A percentile compares a stretch with the other conserved stretches of the same genome.
These are phyloP conservation scores for Auanema freiburgensis DNA, from an alignment of 2,888 invertebrate species.

Conservation along the genomic window DNA sequence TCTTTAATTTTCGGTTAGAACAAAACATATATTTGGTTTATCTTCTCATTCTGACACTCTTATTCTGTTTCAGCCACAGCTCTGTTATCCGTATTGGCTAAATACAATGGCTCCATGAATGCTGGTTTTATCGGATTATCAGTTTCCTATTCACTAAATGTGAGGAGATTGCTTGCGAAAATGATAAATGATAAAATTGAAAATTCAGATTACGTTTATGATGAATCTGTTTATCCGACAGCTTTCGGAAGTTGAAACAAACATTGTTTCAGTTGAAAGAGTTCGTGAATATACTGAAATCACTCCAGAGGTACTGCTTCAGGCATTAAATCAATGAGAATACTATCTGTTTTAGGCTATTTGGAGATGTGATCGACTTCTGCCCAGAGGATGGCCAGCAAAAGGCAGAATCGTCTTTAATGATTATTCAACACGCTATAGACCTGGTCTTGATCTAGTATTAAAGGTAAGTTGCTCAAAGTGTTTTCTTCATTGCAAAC, in stretches of 20 bases:
- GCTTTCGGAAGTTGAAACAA: conserved; percentile 94
- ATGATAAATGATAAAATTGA: neutral
- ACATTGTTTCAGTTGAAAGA: conserved; percentile 93
- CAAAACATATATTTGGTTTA: no score
- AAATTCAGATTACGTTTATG: conserved; percentile 82
- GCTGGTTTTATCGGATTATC: conserved; percentile 70
- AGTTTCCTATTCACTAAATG: conserved; percentile 68
- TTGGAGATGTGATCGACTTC: conserved; percentile 27
- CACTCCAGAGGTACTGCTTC: conserved; percentile 39
- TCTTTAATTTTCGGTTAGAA: conserved; percentile 35
- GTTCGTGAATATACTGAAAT: conserved; percentile 58
- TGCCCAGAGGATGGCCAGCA: conserved; percentile 41
- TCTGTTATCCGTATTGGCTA: conserved; percentile 40
- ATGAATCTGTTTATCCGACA: conserved; percentile 93
- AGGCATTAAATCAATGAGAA: neutral
- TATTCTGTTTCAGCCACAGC: conserved; percentile 30
- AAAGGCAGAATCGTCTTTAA: conserved; percentile 36
- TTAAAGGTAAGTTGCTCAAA: conserved; percentile 29
- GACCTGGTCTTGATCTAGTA: conserved; percentile 75
- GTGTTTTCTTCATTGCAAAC: no score
- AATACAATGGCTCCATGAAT: conserved; percentile 30
- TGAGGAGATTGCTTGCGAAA: conserved; percentile 26
- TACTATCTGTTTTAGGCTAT: conserved; percentile 24
- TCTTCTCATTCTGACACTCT: neutral
- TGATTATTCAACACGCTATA: conserved; percentile 69